Percentiles rank a stretch among this genome's conserved stretches.
phyloP scores from a whole-genome alignment of 2,888 invertebrate genomes.

The Lasioglossum villosulum region DNA sequence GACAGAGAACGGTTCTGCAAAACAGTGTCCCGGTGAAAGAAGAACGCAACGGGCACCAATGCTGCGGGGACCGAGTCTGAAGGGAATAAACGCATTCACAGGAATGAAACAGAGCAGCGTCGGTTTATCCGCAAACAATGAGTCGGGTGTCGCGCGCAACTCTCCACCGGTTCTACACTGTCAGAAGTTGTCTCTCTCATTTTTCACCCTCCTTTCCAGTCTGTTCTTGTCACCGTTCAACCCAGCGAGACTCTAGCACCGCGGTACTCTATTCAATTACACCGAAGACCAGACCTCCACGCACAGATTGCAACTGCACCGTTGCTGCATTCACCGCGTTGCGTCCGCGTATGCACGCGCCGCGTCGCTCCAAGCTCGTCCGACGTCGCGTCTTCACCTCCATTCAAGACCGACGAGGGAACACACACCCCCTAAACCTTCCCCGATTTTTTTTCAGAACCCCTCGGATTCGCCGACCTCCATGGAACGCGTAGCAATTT shows the following conservation, averaged over 20 bases:
- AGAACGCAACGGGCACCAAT: constrained; percentile 7
- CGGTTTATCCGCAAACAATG: constrained; percentile 77
- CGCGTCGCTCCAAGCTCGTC: neutral
- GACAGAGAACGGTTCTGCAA: neutral
- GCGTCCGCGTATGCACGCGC: constrained; percentile 19
- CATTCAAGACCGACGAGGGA: constrained; percentile 41
- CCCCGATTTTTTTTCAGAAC: neutral
- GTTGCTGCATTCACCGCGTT: constrained; percentile 42
- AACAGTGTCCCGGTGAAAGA: neutral
- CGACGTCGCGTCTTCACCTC: constrained; percentile 36
- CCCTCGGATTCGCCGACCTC: neutral
- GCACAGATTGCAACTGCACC: constrained; percentile 56
- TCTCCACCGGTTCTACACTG: constrained; percentile 66
- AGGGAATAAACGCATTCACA: constrained; percentile 57
- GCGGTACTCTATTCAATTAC: constrained; percentile 79
- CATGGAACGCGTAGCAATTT: neutral
- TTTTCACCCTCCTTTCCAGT: constrained; percentile 35
- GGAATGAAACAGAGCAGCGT: constrained; percentile 67
- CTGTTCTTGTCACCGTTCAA: constrained; percentile 10
- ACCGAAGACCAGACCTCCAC: constrained; percentile 69
- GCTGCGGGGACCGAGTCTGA: constrained; percentile 29
- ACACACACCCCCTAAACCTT: neutral
- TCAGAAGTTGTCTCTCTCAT: constrained; percentile 71
- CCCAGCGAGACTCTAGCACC: constrained; percentile 20
- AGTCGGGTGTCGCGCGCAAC: constrained; percentile 64